Evolutionary conservation across 2,113 vertebrate species (phyloP).

Genomic region (Leucosticte australis): DNA sequence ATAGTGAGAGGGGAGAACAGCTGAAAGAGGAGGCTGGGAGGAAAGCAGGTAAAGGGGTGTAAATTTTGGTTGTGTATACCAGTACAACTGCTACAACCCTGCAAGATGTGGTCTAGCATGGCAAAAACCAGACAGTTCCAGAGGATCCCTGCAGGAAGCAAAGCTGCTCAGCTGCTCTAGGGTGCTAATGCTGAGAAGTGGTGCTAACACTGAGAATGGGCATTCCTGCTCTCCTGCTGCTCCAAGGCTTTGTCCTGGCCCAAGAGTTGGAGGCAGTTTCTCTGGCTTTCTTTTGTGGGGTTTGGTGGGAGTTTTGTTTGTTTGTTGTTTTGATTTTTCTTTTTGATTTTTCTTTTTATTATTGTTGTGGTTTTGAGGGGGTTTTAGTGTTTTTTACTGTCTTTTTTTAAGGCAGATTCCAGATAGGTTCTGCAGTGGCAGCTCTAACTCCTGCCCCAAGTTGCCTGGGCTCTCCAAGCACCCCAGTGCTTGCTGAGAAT

Average conservation of each 20-base stretch:
- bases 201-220: background rate
- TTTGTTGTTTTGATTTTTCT: background rate
- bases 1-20: background rate
- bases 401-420: background rate
- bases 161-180: background rate
- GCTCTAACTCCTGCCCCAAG: background rate
- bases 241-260: background rate
- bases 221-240: background rate
- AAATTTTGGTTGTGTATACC: background rate
- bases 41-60: background rate
- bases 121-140: background rate
- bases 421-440: background rate
- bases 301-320: background rate
- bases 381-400: fast-evolving
- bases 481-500: background rate
- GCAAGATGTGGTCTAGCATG: background rate
- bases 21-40: background rate
- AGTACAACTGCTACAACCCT: background rate
- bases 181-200: no score
- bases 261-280: background rate
- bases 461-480: background rate
- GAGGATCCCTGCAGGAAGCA: background rate
- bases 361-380: background rate
- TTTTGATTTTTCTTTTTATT: background rate
- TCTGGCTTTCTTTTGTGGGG: background rate